phyloP scores from a whole-genome alignment of 2,113 vertebrate species.

The Passer domesticus region DNA sequence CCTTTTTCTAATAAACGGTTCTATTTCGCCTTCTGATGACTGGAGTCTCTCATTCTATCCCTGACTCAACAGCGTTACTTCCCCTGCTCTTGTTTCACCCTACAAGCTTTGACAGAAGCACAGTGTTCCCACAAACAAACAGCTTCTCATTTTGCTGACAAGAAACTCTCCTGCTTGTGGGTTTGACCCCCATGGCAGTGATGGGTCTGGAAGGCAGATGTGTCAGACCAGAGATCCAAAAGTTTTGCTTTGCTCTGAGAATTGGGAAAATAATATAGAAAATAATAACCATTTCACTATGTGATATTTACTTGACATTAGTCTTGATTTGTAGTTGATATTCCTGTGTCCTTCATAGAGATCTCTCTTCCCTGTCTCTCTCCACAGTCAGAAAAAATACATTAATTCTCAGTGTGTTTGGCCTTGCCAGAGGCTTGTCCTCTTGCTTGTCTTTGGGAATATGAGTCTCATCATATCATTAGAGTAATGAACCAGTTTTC shows the following conservation, averaged over 20 bases:
- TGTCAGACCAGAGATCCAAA: neutral
- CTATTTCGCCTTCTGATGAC: no score
- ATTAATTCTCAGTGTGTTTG: neutral
- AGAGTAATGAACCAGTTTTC: constrained; percentile 39
- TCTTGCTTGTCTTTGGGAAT: neutral
- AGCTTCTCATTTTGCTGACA: neutral
- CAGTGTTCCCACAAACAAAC: neutral
- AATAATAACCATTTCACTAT: neutral
- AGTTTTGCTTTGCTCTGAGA: neutral
- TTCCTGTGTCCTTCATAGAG: neutral
- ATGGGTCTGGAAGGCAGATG: neutral
- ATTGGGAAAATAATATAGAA: neutral
- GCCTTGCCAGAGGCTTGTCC: constrained; percentile 28
- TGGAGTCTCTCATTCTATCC: no score
- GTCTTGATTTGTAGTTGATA: neutral
- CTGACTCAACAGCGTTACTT: neutral
- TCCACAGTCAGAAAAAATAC: neutral
- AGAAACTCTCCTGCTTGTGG: neutral
- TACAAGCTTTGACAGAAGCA: neutral
- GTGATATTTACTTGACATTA: neutral
- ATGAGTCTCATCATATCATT: neutral
- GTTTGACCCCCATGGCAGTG: neutral
- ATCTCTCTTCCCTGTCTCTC: neutral
- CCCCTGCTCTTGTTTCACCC: neutral
- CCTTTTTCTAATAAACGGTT: no score